These are phyloP conservation scores for Spodoptera exigua DNA, from an alignment of 2,888 invertebrate species.

Conservation along the genomic window DNA sequence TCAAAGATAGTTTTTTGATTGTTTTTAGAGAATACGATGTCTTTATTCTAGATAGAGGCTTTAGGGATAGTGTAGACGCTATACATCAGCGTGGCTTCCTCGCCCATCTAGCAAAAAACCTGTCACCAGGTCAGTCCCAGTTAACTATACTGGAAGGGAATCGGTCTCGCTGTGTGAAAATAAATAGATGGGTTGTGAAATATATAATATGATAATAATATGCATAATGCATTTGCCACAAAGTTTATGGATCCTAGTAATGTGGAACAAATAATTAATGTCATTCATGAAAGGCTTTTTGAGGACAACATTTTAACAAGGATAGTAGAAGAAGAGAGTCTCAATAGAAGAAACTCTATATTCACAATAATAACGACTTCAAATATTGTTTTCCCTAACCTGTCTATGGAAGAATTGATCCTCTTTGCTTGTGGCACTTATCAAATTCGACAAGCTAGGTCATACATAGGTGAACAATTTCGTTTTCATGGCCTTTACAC, in stretches of 20 bases:
- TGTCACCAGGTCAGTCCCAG: constrained; percentile 14
- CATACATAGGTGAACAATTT: too few relatives aligned
- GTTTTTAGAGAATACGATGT: constrained; percentile 19
- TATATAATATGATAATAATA: too few relatives aligned
- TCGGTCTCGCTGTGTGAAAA: constrained; percentile 18
- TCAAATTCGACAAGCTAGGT: constrained; percentile 25
- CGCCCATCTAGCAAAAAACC: constrained; percentile 22
- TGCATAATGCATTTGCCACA: constrained; percentile 25
- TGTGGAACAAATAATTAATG: constrained; percentile 20
- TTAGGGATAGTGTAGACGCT: constrained; percentile 19
- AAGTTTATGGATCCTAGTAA: constrained; percentile 19
- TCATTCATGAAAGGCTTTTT: constrained; percentile 11
- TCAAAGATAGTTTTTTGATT: constrained; percentile 8
- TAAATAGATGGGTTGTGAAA: constrained; percentile 27
- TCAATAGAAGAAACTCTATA: too few relatives aligned
- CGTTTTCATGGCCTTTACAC: too few relatives aligned
- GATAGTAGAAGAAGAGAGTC: constrained; percentile 12
- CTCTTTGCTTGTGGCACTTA: constrained; percentile 23
- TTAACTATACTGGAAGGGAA: constrained; percentile 10
- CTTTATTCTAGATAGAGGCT: constrained; percentile 9
- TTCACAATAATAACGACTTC: too few relatives aligned
- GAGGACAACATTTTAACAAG: constrained; percentile 5
- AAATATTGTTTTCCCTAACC: too few relatives aligned
- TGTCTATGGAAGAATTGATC: constrained; percentile 18
- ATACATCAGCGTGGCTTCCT: constrained; percentile 20